A percentile compares a stretch with the other conserved stretches of the same genome.
phyloP scores from a whole-genome alignment of 2,888 invertebrate species.

The Epistrophe eligans region DNA sequence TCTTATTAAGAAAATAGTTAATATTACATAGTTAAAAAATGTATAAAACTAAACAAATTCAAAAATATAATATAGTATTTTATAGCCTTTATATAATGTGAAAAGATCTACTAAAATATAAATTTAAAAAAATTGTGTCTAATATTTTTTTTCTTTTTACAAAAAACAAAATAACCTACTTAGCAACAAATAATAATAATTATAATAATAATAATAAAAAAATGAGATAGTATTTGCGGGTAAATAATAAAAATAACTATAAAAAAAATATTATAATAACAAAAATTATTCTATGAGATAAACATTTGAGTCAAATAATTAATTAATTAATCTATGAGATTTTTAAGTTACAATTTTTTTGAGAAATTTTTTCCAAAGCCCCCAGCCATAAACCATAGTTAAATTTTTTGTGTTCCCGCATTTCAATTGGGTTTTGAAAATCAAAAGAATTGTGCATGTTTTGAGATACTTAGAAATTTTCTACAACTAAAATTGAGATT shows the following conservation, averaged over 20 bases:
- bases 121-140: conserved; percentile 22
- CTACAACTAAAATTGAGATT: conserved; percentile 43
- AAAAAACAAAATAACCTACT: conserved; percentile 36
- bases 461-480: conserved; percentile 68
- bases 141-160: conserved; percentile 28
- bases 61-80: conserved; percentile 22
- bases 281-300: conserved; percentile 70
- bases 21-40: conserved; percentile 58
- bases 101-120: conserved; percentile 30
- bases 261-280: conserved; percentile 24
- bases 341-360: conserved; percentile 38
- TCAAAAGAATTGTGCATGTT: conserved; percentile 54
- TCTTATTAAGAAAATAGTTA: conserved; percentile 71
- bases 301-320: conserved; percentile 36
- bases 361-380: conserved; percentile 31
- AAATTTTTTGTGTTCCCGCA: conserved; percentile 8
- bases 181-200: conserved; percentile 54
- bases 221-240: conserved; percentile 66
- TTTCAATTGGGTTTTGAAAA: conserved; percentile 28
- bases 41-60: conserved; percentile 28
- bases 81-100: conserved; percentile 21
- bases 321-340: conserved; percentile 68
- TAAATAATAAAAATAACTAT: conserved; percentile 17
- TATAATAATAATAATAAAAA: conserved; percentile 32
- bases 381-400: conserved; percentile 44